Conservation (phyloP, 2,113 vertebrate genomes). For the Phalacrocorax carbo region DNA sequence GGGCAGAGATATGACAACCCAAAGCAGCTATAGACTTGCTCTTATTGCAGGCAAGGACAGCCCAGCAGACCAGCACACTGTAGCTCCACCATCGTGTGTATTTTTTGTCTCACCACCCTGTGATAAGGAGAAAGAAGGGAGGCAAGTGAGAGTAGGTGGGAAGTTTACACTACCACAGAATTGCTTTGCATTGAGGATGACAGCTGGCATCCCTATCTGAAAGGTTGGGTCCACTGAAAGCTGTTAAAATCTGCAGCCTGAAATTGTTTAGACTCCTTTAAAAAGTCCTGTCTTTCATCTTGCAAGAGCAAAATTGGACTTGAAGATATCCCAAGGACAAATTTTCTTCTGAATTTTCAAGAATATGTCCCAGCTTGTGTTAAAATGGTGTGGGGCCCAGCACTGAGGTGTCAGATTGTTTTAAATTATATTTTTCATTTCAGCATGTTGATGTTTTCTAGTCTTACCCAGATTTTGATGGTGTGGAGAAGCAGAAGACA, state of each 20-base stretch:
- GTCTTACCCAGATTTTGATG: conserved; percentile 6
- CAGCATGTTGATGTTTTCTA: conserved; percentile 48
- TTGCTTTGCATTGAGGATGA: background rate
- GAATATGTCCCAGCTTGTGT: background rate
- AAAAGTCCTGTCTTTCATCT: conserved; percentile 48
- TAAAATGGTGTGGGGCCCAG: conserved; percentile 46
- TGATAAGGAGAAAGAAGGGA: background rate
- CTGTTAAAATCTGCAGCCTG: conserved; percentile 34
- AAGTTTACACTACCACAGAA: background rate
- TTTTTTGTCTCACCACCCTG: background rate
- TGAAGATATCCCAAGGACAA: conserved; percentile 46
- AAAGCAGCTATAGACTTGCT: background rate
- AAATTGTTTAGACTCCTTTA: conserved; percentile 43
- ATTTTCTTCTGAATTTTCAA: conserved; percentile 39
- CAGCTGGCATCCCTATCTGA: conserved; percentile 24
- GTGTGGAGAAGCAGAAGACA: background rate
- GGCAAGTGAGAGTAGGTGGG: background rate
- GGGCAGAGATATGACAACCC: background rate
- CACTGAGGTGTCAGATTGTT: conserved; percentile 38
- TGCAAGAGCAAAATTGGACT: conserved; percentile 29
- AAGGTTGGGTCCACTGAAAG: conserved; percentile 23
- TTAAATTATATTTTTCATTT: conserved; percentile 46
- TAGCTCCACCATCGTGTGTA: background rate
- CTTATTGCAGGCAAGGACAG: background rate
- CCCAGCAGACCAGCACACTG: background rate